phyloP scores from a whole-genome alignment of 2,797 vertebrate genomes.

The Thaleichthys pacificus region DNA sequence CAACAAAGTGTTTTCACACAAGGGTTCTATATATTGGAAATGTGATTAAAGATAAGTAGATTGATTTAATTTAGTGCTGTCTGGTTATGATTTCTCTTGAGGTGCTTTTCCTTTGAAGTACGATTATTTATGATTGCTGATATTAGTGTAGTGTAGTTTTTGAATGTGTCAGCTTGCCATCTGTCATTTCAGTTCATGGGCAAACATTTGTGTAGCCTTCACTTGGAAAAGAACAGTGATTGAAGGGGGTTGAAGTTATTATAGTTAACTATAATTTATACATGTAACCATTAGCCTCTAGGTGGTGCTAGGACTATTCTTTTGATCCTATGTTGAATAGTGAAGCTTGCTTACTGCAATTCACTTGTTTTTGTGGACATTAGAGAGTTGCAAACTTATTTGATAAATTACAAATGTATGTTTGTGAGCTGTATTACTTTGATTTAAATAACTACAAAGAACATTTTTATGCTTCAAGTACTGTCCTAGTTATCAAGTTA shows the following conservation, averaged over 20 bases:
- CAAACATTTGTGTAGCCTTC: background rate
- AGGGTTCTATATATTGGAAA: background rate
- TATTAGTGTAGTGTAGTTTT: background rate
- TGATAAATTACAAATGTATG: background rate
- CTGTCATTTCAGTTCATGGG: background rate
- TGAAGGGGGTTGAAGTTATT: background rate
- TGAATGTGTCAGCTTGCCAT: background rate
- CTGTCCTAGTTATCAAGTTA: background rate
- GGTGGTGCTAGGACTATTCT: background rate
- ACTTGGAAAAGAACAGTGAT: background rate
- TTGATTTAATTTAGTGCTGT: background rate
- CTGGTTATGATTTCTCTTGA: conserved; percentile 4
- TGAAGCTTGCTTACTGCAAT: background rate
- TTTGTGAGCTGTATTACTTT: background rate
- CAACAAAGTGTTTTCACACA: background rate
- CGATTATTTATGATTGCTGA: too few relatives aligned
- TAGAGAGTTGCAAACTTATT: background rate
- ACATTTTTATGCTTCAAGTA: background rate
- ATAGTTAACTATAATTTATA: background rate
- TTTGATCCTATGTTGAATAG: background rate
- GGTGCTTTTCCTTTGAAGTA: background rate
- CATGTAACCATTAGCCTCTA: background rate
- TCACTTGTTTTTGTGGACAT: background rate
- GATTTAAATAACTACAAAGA: background rate
- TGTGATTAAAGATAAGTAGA: conserved; percentile 41